Evolutionary conservation across 2,888 invertebrate species (phyloP).

Genomic region (Gryllus longicercus): DNA sequence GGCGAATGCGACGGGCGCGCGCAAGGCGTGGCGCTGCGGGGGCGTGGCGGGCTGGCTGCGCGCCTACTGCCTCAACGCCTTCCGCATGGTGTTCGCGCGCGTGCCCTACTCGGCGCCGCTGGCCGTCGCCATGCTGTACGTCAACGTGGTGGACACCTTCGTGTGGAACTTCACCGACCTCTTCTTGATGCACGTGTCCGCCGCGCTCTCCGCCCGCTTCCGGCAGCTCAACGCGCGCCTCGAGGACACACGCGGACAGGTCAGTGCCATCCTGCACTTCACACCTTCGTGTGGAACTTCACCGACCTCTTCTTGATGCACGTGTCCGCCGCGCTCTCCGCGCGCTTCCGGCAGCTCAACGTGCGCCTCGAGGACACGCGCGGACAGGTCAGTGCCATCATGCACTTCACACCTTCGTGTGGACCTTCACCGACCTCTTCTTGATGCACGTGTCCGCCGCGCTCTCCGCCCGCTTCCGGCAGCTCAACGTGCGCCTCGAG

Average conservation of each 20-base stretch:
- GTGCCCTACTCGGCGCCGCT: not conserved
- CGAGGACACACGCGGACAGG: not conserved
- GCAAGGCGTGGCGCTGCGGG: not conserved
- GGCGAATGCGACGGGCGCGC: slow-evolving; percentile 4
- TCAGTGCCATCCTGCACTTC: not conserved
- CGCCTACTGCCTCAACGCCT: not conserved
- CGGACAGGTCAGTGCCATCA: no score
- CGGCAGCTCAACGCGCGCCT: not conserved
- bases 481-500: not conserved
- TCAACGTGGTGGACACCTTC: not conserved
- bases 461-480: not conserved
- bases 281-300: not conserved
- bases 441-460: not conserved
- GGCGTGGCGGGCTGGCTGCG: not conserved
- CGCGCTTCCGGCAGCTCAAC: not conserved
- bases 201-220: not conserved
- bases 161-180: slow-evolving; percentile 1
- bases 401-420: no score
- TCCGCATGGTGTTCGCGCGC: not conserved
- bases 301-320: not conserved
- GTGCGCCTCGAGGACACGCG: no score
- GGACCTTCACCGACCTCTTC: not conserved
- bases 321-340: not conserved
- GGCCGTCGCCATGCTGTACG: not conserved
- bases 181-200: not conserved